phyloP scores from a whole-genome alignment of 2,113 vertebrate genomes.

The Macrotis lagotis region DNA sequence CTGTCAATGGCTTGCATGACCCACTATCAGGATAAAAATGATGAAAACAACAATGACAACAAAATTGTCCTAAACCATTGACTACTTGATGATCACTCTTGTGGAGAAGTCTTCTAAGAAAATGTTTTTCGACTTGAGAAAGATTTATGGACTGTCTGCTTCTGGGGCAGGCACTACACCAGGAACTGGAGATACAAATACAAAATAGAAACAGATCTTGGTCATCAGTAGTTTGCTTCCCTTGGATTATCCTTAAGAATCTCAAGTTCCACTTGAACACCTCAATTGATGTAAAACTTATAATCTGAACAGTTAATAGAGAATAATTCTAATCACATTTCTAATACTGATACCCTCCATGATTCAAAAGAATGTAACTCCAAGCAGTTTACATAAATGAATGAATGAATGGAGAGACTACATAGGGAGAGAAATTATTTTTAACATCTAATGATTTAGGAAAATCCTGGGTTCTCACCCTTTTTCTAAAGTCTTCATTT shows the following conservation, averaged over 20 bases:
- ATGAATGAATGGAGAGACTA: not conserved
- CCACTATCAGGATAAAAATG: not conserved
- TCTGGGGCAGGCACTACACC: too few species aligned
- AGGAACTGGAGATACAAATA: not conserved
- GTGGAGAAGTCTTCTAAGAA: not conserved
- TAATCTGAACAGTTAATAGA: not conserved
- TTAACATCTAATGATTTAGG: too few species aligned
- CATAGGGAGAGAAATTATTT: not conserved
- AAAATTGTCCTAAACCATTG: not conserved
- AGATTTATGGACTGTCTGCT: not conserved
- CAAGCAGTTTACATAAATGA: not conserved
- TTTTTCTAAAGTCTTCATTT: too few species aligned
- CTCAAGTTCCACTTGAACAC: not conserved
- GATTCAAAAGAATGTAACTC: not conserved
- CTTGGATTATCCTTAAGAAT: not conserved
- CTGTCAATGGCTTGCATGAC: conserved; percentile 38
- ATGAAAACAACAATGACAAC: not conserved
- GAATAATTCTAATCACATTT: not conserved
- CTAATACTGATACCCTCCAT: not conserved
- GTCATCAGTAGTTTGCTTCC: not conserved
- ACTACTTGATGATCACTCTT: not conserved
- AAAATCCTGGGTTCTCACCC: too few species aligned
- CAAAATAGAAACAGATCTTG: not conserved
- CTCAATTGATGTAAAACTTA: not conserved
- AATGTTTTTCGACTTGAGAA: not conserved